Conservation (phyloP, 2,113 vertebrate species). For the Mungos mungo region DNA sequence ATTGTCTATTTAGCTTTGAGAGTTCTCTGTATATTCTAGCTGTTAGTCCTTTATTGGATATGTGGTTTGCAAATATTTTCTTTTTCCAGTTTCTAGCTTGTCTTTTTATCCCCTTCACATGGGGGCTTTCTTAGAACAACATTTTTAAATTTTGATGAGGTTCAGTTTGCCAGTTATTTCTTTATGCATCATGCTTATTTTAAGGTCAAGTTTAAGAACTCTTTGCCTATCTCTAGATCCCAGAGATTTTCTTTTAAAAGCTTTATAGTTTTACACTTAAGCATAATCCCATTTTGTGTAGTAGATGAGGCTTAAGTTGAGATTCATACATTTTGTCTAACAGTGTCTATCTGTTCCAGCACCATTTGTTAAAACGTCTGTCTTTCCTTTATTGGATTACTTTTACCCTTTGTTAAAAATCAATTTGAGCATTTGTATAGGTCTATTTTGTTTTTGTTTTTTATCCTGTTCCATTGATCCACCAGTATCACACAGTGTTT, state of each 20-base stretch:
- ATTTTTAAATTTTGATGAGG: neutral
- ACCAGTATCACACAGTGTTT: neutral
- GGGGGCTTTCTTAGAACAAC: neutral
- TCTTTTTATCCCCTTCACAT: constrained; percentile 8
- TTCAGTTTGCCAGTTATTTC: neutral
- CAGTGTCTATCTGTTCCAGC: neutral
- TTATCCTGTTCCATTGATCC: neutral
- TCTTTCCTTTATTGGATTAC: neutral
- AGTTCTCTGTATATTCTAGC: neutral
- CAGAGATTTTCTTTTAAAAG: neutral
- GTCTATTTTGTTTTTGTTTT: neutral
- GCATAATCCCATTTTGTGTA: neutral
- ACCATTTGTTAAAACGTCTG: neutral
- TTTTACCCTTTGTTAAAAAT: constrained; percentile 3
- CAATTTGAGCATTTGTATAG: neutral
- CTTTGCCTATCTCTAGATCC: neutral
- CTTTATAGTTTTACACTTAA: neutral
- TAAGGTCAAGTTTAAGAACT: neutral
- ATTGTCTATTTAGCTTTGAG: neutral
- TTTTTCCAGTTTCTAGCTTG: neutral
- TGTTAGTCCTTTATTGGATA: neutral
- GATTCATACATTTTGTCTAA: constrained; percentile 1
- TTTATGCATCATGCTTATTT: neutral
- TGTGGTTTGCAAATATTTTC: neutral
- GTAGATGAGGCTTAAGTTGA: neutral